A percentile compares a stretch with the other conserved stretches of the same genome.
These are phyloP conservation scores for Oscheius sp. DNA, from an alignment of 2,888 invertebrate species.

Conservation along the genomic window DNA sequence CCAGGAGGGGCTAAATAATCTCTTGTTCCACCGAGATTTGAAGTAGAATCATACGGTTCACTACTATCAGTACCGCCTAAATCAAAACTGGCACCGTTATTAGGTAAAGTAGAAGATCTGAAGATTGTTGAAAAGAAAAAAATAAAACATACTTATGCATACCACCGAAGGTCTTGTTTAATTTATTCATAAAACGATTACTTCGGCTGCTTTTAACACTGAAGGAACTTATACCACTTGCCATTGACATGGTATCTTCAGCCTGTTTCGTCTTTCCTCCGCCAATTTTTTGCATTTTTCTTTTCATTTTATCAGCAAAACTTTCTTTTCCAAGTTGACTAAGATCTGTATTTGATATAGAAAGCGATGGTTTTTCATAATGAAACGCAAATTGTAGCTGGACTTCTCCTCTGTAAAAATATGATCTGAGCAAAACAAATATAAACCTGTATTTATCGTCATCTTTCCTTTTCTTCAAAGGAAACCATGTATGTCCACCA, in stretches of 20 bases:
- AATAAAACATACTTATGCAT: constrained; percentile 16
- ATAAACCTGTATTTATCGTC: constrained; percentile 46
- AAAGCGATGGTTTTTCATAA: constrained; percentile 52
- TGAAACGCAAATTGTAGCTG: constrained; percentile 56
- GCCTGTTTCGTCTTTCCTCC: constrained; percentile 47
- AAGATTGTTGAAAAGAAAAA: background rate
- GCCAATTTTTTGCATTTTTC: constrained; percentile 51
- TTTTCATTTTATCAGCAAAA: constrained; percentile 48
- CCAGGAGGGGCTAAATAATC: constrained; percentile 13
- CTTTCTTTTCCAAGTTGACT: constrained; percentile 51
- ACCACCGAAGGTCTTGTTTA: constrained; percentile 26
- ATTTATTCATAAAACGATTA: constrained; percentile 39
- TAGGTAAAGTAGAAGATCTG: constrained; percentile 17
- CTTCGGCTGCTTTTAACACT: constrained; percentile 34
- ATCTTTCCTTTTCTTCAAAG: constrained; percentile 50
- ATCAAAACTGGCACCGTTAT: constrained; percentile 5
- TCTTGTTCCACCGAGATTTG: background rate
- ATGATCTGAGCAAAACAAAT: background rate
- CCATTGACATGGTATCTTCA: constrained; percentile 52
- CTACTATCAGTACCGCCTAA: background rate
- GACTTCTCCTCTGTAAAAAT: constrained; percentile 45
- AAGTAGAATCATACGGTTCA: constrained; percentile 7
- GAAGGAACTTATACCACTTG: constrained; percentile 42
- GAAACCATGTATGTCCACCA: constrained; percentile 45
- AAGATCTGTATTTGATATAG: constrained; percentile 54